These are phyloP conservation scores for Sphenodon punctatus DNA, from an alignment of 2,797 vertebrate species.

Conservation along the genomic window DNA sequence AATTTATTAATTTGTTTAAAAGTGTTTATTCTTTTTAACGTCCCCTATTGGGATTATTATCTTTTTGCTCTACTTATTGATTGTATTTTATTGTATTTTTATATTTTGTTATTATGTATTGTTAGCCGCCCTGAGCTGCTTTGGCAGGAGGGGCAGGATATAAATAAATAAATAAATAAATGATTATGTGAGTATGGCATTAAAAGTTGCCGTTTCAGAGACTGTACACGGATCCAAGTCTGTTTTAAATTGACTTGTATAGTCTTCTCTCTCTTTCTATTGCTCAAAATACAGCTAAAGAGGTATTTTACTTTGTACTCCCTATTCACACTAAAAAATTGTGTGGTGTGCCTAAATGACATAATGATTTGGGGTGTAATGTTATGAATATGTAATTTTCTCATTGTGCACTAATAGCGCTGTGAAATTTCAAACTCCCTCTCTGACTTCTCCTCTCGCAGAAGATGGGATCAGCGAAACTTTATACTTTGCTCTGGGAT, in stretches of 20 bases:
- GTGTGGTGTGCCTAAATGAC: background rate
- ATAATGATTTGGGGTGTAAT: slow-evolving; percentile 32
- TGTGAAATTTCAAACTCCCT: background rate
- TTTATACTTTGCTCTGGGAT: rapidly evolving
- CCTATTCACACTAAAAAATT: slow-evolving; percentile 33
- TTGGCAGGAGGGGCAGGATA: no score
- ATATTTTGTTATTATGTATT: no score
- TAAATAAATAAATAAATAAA: no score
- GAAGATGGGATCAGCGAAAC: background rate
- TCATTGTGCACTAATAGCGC: background rate
- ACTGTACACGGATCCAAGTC: slow-evolving; percentile 42
- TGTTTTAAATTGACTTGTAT: slow-evolving; percentile 21
- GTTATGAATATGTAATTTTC: slow-evolving; percentile 1
- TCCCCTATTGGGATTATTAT: no score
- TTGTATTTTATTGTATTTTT: no score
- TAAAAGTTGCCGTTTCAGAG: slow-evolving; percentile 32
- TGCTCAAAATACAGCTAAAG: slow-evolving; percentile 31
- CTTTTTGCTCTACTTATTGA: no score
- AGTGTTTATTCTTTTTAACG: no score
- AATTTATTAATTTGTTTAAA: no score
- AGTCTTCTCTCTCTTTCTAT: slow-evolving; percentile 6
- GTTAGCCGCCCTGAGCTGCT: no score
- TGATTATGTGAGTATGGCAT: slow-evolving; percentile 26
- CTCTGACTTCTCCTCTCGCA: background rate
- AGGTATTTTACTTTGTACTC: slow-evolving; percentile 23